Evolutionary conservation across 2,797 vertebrate species (phyloP), one percentile per base, ranked within the genome.

Genomic region (Babyrousa celebensis): DNA sequence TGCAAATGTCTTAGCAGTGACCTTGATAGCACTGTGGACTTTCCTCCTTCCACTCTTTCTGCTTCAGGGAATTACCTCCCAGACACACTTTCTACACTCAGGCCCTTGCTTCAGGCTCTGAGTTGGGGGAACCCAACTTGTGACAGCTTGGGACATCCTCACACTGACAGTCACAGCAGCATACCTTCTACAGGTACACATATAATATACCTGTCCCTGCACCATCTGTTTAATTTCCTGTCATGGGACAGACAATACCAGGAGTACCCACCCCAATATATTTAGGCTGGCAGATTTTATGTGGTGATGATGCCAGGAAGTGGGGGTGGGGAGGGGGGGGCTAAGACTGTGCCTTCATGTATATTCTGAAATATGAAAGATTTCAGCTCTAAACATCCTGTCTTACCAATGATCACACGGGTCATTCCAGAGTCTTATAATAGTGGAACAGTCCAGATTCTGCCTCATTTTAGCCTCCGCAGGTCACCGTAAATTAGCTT

Each of bases 401-500:
- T 96, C 40, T 97, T 94, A 91, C 70, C 74, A 97, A 74, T 95
- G 78, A 92, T 10, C 48, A 94, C 89, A 78, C 70, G 56, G 96
- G 87, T 93, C 96, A 86, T 96, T 98, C 85, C 12, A 4, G 96
- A 91, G 36, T 85, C 90, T 68, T 32, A 1, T 79, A 91, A 91
- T 95, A 96, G 89, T 96, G 88, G 92, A 96, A 97, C 95, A 86
- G 52, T 97, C 95, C 85, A 91, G 92, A 78, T 72, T 97, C 85
- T 91, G 97, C 96, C 96, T 97, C 95, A 97, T 87, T 97, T 96
- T 80, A 92, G 92, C 70, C 97, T 58, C 80, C 74, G 87, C 48
- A 60, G 78, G 96, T 98, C 97, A 98, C 93, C 87, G 93, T 97
- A 97, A 97, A 98, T 97, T 89, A 95, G 74, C 65, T 85, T 40